phyloP scores from a whole-genome alignment of 2,797 vertebrate species.

The Chelonia mydas region DNA sequence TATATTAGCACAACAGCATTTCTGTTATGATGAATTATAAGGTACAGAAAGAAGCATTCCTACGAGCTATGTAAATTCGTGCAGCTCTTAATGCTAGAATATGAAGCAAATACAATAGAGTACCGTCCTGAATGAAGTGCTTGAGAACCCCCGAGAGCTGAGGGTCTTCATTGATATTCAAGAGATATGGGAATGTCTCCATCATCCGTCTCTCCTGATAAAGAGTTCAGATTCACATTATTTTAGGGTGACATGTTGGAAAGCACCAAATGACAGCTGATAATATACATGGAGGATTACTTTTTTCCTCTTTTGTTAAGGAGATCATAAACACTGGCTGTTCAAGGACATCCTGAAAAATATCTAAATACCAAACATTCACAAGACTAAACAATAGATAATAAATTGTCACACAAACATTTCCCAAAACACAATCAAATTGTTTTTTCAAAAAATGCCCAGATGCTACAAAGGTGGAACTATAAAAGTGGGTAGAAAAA shows the following conservation, averaged over 20 bases:
- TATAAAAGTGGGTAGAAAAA: not conserved
- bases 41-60: not conserved
- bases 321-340: not conserved
- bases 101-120: not conserved
- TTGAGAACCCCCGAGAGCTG: constrained; percentile 92
- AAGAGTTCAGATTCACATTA: not conserved
- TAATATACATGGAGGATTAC: not conserved
- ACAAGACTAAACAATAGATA: not conserved
- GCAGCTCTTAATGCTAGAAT: not conserved
- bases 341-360: not conserved
- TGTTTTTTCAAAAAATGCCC: not conserved
- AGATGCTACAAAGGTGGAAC: not conserved
- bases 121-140: constrained; percentile 89
- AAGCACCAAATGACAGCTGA: not conserved
- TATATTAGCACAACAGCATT: not conserved
- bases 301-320: not conserved
- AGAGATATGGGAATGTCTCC: constrained; percentile 88
- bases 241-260: not conserved
- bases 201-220: constrained; percentile 88
- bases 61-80: not conserved
- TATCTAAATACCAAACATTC: not conserved
- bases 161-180: constrained; percentile 91
- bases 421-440: not conserved
- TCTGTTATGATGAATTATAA: not conserved
- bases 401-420: not conserved